Evolutionary conservation across 2,888 invertebrate species (phyloP).

Genomic region (Aphelenchoides bicaudatus): DNA sequence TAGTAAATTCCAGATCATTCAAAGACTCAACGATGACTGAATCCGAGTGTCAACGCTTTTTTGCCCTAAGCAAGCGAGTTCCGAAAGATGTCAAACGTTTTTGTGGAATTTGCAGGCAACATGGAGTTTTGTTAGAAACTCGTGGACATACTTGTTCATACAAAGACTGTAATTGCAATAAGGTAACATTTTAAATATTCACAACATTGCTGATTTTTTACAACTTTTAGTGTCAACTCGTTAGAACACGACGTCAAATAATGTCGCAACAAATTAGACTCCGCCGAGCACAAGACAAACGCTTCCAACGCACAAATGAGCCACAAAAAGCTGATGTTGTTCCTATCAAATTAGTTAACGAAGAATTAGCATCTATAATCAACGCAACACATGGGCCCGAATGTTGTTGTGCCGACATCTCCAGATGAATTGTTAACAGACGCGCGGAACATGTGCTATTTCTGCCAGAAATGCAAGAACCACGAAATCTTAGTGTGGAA

Average conservation of each 20-base stretch:
- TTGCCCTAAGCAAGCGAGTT: slow-evolving; percentile 42
- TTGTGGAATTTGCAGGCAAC: slow-evolving; percentile 57
- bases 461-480: slow-evolving; percentile 59
- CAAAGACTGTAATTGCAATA: slow-evolving; percentile 48
- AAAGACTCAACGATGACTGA: too few species aligned
- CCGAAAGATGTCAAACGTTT: slow-evolving; percentile 55
- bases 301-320: slow-evolving; percentile 50
- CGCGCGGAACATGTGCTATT: slow-evolving; percentile 45
- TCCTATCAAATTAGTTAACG: slow-evolving; percentile 27
- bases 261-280: slow-evolving; percentile 58
- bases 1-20: too few species aligned
- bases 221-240: slow-evolving; percentile 47
- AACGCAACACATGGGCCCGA: slow-evolving; percentile 19
- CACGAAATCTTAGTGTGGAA: slow-evolving; percentile 56
- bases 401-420: not conserved
- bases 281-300: slow-evolving; percentile 55
- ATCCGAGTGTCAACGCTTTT: slow-evolving; percentile 35
- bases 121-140: slow-evolving; percentile 49
- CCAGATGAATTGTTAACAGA: slow-evolving; percentile 23
- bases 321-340: slow-evolving; percentile 48
- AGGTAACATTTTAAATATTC: slow-evolving; percentile 27
- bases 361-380: not conserved
- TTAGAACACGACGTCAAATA: slow-evolving; percentile 49
- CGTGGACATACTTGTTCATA: slow-evolving; percentile 52
- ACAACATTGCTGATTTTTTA: slow-evolving; percentile 5